Conservation (phyloP, 2,888 invertebrate species). For the Hemaris fuciformis region DNA sequence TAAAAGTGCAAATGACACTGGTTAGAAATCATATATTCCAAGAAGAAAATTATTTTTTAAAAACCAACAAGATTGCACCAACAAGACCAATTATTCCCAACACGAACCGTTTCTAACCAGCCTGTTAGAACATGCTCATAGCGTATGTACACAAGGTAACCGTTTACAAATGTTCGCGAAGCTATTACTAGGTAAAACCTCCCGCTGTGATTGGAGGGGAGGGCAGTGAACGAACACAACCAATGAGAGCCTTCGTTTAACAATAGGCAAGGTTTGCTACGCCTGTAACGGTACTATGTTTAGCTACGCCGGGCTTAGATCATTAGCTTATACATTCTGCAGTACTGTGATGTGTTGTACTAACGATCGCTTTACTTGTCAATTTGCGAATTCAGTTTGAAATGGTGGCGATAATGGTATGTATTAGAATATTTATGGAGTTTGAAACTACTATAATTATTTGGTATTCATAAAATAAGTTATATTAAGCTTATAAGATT, state of each 20-base stretch:
- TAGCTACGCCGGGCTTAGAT: conserved; percentile 9
- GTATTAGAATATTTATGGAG: neutral
- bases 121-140: neutral
- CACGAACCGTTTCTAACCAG: neutral
- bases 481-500: neutral
- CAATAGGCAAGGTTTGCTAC: conserved; percentile 61
- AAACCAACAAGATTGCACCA: neutral
- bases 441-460: no score
- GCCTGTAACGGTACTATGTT: conserved; percentile 47
- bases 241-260: conserved; percentile 51
- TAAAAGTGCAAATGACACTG: neutral
- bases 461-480: no score
- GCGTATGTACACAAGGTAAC: conserved; percentile 18
- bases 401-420: neutral
- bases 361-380: neutral
- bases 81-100: neutral
- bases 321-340: conserved; percentile 7
- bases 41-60: neutral
- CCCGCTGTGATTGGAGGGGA: conserved; percentile 65
- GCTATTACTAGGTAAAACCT: conserved; percentile 55
- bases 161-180: conserved; percentile 35
- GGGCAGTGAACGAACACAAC: conserved; percentile 35
- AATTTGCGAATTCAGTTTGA: neutral
- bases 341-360: neutral
- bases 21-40: neutral